Conservation (phyloP, 2,113 vertebrate genomes). For the Martes martes region DNA sequence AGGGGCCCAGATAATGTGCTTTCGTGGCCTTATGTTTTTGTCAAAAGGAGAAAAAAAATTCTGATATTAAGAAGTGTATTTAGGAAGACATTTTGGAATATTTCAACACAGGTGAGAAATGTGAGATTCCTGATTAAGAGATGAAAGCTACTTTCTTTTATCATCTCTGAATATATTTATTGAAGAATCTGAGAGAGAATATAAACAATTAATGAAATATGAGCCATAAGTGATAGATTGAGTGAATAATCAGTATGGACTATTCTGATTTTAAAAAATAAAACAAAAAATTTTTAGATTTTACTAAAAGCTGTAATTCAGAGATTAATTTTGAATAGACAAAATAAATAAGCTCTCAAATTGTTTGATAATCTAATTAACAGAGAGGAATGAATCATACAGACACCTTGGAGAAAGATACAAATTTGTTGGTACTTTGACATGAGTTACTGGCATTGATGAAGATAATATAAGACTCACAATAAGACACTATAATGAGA, state of each 20-base stretch:
- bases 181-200: background rate
- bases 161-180: background rate
- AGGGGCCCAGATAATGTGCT: background rate
- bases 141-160: background rate
- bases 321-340: constrained; percentile 41
- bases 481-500: background rate
- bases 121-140: background rate
- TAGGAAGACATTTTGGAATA: background rate
- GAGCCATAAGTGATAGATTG: constrained; percentile 7
- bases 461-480: constrained; percentile 29
- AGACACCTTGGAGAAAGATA: constrained; percentile 23
- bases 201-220: constrained; percentile 1
- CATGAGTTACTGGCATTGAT: constrained; percentile 24
- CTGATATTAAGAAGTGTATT: background rate
- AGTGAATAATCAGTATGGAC: constrained; percentile 12
- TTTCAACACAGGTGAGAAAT: background rate
- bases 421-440: constrained; percentile 28
- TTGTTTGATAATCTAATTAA: constrained; percentile 52
- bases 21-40: background rate
- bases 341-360: constrained; percentile 21
- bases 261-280: constrained; percentile 44
- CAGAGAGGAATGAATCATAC: constrained; percentile 41
- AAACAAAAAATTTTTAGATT: background rate
- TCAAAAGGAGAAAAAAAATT: background rate
- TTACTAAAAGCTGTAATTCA: constrained; percentile 26